Conservation (phyloP, 92 coral and sea anemone genomes). For the Galaxea fascicularis region DNA sequence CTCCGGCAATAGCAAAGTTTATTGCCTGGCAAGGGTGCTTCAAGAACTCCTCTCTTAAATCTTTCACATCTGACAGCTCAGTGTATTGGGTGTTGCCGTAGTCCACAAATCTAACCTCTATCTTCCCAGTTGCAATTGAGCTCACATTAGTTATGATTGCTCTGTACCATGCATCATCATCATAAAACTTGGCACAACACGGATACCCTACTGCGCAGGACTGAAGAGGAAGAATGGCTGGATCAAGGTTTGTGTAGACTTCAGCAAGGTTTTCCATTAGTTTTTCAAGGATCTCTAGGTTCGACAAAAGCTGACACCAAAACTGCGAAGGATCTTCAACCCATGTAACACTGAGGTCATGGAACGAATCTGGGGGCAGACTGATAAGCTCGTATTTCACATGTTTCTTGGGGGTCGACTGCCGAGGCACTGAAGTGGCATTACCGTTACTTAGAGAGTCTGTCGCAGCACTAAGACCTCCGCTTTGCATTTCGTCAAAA, state of each 20-base stretch:
- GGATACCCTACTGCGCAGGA: conserved; percentile 84
- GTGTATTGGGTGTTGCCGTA: conserved; percentile 89
- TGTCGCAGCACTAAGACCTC: conserved; percentile 44
- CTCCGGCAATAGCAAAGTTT: conserved; percentile 78
- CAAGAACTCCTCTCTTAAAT: conserved; percentile 73
- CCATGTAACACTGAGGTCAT: conserved; percentile 80
- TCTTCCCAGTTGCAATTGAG: conserved; percentile 83
- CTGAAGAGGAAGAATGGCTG: conserved; percentile 73
- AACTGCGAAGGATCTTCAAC: conserved; percentile 80
- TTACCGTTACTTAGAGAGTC: conserved; percentile 10
- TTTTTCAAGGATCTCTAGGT: conserved; percentile 59
- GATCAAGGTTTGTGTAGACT: conserved; percentile 74
- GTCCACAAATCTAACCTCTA: conserved; percentile 94
- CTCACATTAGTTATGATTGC: conserved; percentile 89
- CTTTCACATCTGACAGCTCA: conserved; percentile 80
- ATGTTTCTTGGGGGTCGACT: conserved; percentile 13
- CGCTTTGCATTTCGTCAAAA: conserved; percentile 58
- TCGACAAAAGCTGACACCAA: conserved; percentile 80
- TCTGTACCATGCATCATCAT: conserved; percentile 92
- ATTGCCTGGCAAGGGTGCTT: conserved; percentile 86
- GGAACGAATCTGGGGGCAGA: conserved; percentile 59
- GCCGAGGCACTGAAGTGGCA: background rate
- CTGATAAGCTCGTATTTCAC: conserved; percentile 59
- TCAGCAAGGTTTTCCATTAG: conserved; percentile 84
- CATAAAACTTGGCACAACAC: conserved; percentile 94